Base-by-base conservation (phyloP, 2,888 invertebrate species). In the Caenorhabditis angaria region DNA sequence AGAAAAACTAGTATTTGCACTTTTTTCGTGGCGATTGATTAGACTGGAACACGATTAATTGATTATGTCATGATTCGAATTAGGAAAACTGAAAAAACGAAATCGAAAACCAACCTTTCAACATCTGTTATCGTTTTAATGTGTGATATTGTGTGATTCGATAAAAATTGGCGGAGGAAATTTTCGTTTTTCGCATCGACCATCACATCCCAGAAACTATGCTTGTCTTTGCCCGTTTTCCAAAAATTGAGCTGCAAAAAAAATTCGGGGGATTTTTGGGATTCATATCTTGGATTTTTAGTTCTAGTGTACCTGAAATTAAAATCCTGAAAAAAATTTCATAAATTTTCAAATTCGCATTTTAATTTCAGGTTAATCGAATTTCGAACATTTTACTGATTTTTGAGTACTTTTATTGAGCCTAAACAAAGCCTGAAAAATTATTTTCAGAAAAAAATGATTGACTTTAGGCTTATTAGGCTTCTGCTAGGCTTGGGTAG, bases 151-250 rank as follows among this genome's bases (percentile, higher is more conserved):
- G 70, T 65, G 22, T 72, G 56, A 25, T 58, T 56, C n/a, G 62
- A 57, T 8, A 86, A 67, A 18, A 68, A 63, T 10, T 67, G 25
- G 50, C 68, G 59, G 1, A 86, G 53, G 50, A 71, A 62, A 6
- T 60, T 63, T 41, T 71, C 57, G 20, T 74, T 69, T 18, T 91
- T 91, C 0, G 92, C 92, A 0, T 93, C 91, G 18, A 93, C 91
- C 59, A 93, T 90, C 10, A 94, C 89, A 85, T 94, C 93, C 0
- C 83, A 84, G 55, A 80, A 78, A 5, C 92, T 89, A 83, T 87
- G 88, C 69, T 89, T 90, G 51, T 89, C 88, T 56, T 89, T 88
- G 0, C 91, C 91, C 3, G 90, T 90, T 24, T 90, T 90, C 88
- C 92, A 91, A 88, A 92, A 92, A 79, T 91, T 91, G n/a, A 86